A percentile compares a stretch with the other conserved stretches of the same genome.
Evolutionary conservation across 2,888 invertebrate genomes (phyloP).

Genomic region (Pyrochroa serraticornis): DNA sequence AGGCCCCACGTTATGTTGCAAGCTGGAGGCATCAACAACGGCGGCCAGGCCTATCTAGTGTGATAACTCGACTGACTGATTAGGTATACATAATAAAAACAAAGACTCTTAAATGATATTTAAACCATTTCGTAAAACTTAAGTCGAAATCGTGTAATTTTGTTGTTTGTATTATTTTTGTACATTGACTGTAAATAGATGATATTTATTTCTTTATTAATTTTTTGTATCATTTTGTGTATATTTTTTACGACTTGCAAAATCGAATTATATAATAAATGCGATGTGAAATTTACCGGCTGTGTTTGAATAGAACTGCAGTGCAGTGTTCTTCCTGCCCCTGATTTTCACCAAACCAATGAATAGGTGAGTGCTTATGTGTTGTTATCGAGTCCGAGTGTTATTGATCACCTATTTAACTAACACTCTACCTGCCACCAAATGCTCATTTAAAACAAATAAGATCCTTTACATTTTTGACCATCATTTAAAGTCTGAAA

Average conservation of each 20-base stretch:
- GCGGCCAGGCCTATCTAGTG: conserved; percentile 74
- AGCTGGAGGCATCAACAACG: conserved; percentile 57
- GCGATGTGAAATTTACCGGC: conserved; percentile 55
- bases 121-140: conserved; percentile 2
- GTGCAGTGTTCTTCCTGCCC: conserved; percentile 23
- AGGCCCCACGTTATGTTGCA: conserved; percentile 59
- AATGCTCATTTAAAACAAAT: conserved; percentile 19
- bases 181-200: conserved; percentile 59
- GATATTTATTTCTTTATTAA: conserved; percentile 58
- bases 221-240: conserved; percentile 59
- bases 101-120: conserved; percentile 34
- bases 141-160: conserved; percentile 46
- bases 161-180: conserved; percentile 58
- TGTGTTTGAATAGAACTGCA: conserved; percentile 35
- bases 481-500: conserved; percentile 1
- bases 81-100: conserved; percentile 48
- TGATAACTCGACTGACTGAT: conserved; percentile 62
- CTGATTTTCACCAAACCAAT: conserved; percentile 26
- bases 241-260: conserved; percentile 59
- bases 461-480: conserved; percentile 4
- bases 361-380: conserved; percentile 29
- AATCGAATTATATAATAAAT: conserved; percentile 56
- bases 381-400: conserved; percentile 23
- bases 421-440: conserved; percentile 18
- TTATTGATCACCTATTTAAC: conserved; percentile 27